Evolutionary conservation across 2,888 invertebrate genomes (phyloP).

Genomic region (Dryobotodes eremita): DNA sequence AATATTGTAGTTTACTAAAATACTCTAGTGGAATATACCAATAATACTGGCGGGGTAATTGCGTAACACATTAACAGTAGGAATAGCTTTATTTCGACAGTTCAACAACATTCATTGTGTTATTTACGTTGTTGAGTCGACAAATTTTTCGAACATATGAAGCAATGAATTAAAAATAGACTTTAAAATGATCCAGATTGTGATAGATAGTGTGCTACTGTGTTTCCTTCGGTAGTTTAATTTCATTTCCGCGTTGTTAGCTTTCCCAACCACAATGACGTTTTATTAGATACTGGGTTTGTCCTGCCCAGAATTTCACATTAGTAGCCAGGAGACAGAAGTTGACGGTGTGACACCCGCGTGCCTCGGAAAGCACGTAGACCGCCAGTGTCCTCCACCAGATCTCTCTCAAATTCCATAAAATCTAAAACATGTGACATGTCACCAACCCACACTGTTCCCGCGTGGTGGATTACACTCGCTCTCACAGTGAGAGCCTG

Average conservation of each 20-base stretch:
- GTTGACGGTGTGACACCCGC: not conserved
- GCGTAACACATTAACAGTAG: no score
- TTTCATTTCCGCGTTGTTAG: not conserved
- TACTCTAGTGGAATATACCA: not conserved
- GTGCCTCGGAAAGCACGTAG: no score
- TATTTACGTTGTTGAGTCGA: no score
- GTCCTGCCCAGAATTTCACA: not conserved
- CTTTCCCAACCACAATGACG: slow-evolving; percentile 18
- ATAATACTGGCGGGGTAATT: no score
- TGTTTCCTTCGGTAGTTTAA: not conserved
- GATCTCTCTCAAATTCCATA: not conserved
- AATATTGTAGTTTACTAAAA: not conserved
- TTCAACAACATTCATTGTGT: no score
- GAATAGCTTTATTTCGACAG: no score
- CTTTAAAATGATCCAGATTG: no score
- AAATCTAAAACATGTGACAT: not conserved
- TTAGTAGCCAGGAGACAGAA: no score
- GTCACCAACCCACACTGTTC: not conserved
- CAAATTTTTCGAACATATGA: no score
- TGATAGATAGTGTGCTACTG: no score
- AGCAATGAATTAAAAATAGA: no score
- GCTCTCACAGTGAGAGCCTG: not conserved
- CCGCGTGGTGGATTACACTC: not conserved
- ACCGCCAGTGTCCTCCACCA: not conserved
- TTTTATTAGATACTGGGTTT: not conserved